Evolutionary conservation across 2,888 invertebrate species (phyloP), one percentile per base, ranked within the genome.

Genomic region (Boloria selene): DNA sequence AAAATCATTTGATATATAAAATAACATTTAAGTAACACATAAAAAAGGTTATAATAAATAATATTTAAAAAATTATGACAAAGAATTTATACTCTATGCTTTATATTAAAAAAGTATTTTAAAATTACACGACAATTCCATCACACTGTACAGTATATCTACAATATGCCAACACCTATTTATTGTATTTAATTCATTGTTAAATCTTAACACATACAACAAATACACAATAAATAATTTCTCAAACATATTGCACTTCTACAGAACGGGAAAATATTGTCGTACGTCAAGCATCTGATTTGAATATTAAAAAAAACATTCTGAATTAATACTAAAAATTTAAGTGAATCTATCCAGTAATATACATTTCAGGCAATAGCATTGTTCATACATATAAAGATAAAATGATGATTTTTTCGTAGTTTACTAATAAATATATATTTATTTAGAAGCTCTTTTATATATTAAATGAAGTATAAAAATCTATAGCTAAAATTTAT

Each of bases 61-160:
- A 56, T 56, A 22, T 56, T 14, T 26, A 45, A 56, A 56, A 44
- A 22, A 22, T 38, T 38, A 38, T 38, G 31, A 38, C 31, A 38
- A 56, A 56, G 44, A 56, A 45, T 22, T 22, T 22, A 16, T 16
- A 22, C 44, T n/a, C 56, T 56, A 16, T 56, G 45, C 44, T 38
- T 38, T 31, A 13, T 49, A 38, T 54, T 47, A 49, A 55, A 47
- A 18, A 13, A 54, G 31, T 69, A 64, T 56, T 61, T 61, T 64
- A 61, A 61, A 66, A 65, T 63, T 63, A 66, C 69, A 69, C 66
- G 58, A 68, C 56, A 71, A 72, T 58, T 38, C 67, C 71, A 38
- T 10, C 31, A 68, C 60, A 84, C 88, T 88, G 84, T 87, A 89
- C 86, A 85, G 79, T 82, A 85, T 86, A 87, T 87, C 84, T 87